Evolutionary conservation across 2,888 invertebrate genomes (phyloP).

Genomic region (Actias luna): DNA sequence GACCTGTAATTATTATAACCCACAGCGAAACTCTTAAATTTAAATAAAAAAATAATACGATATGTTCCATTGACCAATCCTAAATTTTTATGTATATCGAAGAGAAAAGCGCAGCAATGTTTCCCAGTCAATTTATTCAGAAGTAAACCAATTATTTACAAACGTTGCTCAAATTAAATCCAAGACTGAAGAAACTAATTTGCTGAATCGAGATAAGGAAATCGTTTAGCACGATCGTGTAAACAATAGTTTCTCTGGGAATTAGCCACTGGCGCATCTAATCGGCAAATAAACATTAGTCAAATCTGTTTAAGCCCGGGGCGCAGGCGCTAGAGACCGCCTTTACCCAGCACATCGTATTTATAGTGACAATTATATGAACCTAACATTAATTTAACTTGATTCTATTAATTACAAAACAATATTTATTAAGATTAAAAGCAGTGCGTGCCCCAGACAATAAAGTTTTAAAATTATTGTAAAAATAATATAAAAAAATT

Average conservation of each 20-base stretch:
- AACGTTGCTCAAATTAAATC: not conserved
- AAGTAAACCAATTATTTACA: not conserved
- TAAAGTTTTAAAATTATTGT: too few species aligned
- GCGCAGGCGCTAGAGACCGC: slow-evolving; percentile 31
- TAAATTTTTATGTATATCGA: not conserved
- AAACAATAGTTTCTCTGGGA: slow-evolving; percentile 37
- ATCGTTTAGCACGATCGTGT: slow-evolving; percentile 26
- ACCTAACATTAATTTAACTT: too few species aligned
- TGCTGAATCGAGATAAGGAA: slow-evolving; percentile 22
- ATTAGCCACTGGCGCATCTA: slow-evolving; percentile 56
- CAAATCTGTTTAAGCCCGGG: slow-evolving; percentile 52
- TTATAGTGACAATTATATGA: not conserved
- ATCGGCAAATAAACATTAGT: slow-evolving; percentile 59
- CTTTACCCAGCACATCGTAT: slow-evolving; percentile 25
- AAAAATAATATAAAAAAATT: too few species aligned
- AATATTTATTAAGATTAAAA: too few species aligned
- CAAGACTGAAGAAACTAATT: slow-evolving; percentile 12
- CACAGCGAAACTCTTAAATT: too few species aligned
- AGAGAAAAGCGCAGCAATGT: not conserved
- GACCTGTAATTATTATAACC: too few species aligned
- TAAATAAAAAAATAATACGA: too few species aligned
- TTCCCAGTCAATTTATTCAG: not conserved
- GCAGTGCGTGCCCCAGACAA: too few species aligned
- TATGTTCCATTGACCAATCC: too few species aligned
- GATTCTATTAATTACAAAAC: too few species aligned